Base-by-base conservation (phyloP, 2,113 vertebrate species). In the Oncorhynchus masou region DNA sequence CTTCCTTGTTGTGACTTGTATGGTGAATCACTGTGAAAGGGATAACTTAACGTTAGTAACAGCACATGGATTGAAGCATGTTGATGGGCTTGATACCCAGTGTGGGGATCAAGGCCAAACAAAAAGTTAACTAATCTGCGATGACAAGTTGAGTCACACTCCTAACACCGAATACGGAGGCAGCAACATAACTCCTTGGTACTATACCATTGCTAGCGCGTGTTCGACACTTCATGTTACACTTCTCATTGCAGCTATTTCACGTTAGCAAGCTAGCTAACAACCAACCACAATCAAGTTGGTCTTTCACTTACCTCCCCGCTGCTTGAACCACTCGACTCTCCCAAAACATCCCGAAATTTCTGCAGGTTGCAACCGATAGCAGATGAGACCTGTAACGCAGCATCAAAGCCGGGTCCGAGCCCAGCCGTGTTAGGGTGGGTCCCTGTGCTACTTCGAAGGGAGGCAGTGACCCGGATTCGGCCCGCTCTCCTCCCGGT, bases 351-450 rank as follows among this genome's bases (percentile, higher is more conserved):
- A 91, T 96, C 96, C 91, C 95, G 94, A 94, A 98, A 98, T 93
- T 94, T 96, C 91, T 95, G 96, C 95, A 98, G 95, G 95, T 98
- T 98, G 93, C 92, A 95, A 93, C 94, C 94, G 93, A 98, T 97
- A 84, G 95, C 94, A 88, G 95, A 94, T 67, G 96, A 96, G 91
- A 98, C 96, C 93, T 96, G 96, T 91, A 97, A 90, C 92, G 96
- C 96, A 91, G 96, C 96, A 87, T 97, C 96, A 94, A 95, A 97
- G 74, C 96, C 96, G 78, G 95, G 95, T 92, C 94, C 95, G 89
- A 96, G 94, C 90, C 94, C 92, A 39, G 81, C 89, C 79, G 88
- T 84, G 83, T 86, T 91, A 78, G 89, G 91, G 77, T 90, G 91
- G 87, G 93, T 86, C 84, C 89, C 93, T 74, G 91, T 86, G 88